A percentile compares a stretch with the other conserved stretches of the same genome.
phyloP scores from a whole-genome alignment of 35 echinoderm and acorn worm genomes.

The Anneissia japonica region DNA sequence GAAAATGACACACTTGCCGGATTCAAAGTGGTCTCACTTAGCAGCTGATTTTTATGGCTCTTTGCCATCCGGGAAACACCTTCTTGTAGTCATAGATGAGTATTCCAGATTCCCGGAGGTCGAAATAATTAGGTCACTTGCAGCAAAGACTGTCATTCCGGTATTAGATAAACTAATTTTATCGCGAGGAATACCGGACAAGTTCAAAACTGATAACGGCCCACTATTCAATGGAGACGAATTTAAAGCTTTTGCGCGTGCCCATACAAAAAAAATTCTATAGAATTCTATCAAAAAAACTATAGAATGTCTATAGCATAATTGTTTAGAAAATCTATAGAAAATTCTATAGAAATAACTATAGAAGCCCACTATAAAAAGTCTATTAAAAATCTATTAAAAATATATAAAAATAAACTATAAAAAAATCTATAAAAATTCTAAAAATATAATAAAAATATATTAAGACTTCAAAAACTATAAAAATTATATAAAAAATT shows the following conservation, averaged over 20 bases:
- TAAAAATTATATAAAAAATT: too few relatives aligned
- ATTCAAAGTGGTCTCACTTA: slow-evolving; percentile 15
- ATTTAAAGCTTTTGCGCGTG: not conserved
- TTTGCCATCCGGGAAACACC: slow-evolving; percentile 36
- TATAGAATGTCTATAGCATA: too few relatives aligned
- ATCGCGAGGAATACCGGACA: not conserved
- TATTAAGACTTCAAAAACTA: too few relatives aligned
- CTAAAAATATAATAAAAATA: too few relatives aligned
- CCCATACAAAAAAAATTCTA: not conserved
- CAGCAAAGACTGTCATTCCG: slow-evolving; percentile 17
- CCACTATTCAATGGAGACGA: not conserved
- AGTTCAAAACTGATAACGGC: not conserved
- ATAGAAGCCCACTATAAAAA: too few relatives aligned
- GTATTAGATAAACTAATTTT: slow-evolving; percentile 17
- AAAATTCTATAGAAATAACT: too few relatives aligned
- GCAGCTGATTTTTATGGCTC: slow-evolving; percentile 41
- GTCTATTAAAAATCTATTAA: too few relatives aligned
- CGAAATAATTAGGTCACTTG: slow-evolving; percentile 40
- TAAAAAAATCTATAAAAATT: too few relatives aligned
- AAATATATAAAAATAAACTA: too few relatives aligned
- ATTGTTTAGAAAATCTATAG: too few relatives aligned
- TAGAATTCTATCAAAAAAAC: too few relatives aligned
- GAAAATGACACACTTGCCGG: slow-evolving; percentile 14
- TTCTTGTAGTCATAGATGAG: slow-evolving; percentile 39
- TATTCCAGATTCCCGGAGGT: slow-evolving; percentile 55